Conservation (phyloP, 2,888 invertebrate genomes). For the Ariolimax columbianus region DNA sequence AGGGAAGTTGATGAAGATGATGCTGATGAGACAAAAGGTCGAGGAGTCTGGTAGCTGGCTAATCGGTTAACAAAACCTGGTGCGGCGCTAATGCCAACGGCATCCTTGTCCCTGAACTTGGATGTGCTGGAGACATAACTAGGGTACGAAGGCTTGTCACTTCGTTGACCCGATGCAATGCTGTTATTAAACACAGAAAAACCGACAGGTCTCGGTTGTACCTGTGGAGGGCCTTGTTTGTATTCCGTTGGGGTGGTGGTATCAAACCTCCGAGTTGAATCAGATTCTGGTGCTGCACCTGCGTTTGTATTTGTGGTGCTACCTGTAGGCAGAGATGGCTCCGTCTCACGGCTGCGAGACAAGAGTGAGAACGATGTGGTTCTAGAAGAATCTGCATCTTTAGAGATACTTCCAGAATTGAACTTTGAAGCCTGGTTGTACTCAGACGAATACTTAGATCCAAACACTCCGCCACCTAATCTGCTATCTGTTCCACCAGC, state of each 20-base stretch:
- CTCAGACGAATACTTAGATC: constrained; percentile 57
- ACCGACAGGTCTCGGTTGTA: constrained; percentile 26
- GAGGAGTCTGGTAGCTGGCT: constrained; percentile 47
- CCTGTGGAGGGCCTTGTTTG: neutral
- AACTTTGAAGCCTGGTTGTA: constrained; percentile 46
- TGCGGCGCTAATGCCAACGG: neutral
- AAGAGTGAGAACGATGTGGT: constrained; percentile 46
- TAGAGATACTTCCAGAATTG: constrained; percentile 41
- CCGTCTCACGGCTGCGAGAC: constrained; percentile 37
- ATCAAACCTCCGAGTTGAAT: neutral
- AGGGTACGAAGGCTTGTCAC: constrained; percentile 34
- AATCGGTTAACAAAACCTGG: neutral
- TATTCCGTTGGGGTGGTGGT: neutral
- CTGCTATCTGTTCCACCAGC: neutral
- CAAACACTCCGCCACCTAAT: neutral
- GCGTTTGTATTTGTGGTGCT: neutral
- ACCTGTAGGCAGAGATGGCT: neutral
- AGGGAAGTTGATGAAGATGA: neutral
- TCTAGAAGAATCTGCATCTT: constrained; percentile 56
- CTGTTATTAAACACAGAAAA: constrained; percentile 44
- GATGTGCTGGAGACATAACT: constrained; percentile 52
- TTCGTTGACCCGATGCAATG: neutral
- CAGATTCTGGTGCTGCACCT: neutral
- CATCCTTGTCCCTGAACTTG: constrained; percentile 28
- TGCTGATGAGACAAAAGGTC: constrained; percentile 46